Conservation (phyloP, 2,113 vertebrate genomes). For the Cheirogaleus medius region DNA sequence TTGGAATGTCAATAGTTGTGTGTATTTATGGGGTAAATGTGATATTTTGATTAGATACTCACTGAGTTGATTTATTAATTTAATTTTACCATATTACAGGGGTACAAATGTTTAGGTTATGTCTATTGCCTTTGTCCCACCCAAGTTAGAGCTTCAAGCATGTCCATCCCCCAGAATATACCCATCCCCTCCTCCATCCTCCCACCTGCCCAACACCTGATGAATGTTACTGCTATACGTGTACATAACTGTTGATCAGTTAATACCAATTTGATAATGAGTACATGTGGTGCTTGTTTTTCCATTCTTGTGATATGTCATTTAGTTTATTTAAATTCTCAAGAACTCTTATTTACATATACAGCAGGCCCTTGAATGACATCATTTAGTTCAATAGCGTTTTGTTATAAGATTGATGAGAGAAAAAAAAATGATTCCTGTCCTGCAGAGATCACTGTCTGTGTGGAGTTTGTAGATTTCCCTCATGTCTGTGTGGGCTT, state of each 20-base stretch:
- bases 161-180: too few species aligned
- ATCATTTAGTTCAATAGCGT: neutral
- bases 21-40: neutral
- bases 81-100: too few species aligned
- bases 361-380: neutral
- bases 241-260: too few species aligned
- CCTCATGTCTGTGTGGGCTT: neutral
- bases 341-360: neutral
- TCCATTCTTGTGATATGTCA: too few species aligned
- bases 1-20: neutral
- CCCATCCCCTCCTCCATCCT: too few species aligned
- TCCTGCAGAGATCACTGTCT: neutral
- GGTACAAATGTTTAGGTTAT: too few species aligned
- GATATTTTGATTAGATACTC: neutral
- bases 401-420: neutral
- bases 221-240: too few species aligned
- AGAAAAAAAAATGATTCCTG: neutral
- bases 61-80: neutral
- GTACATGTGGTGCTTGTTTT: too few species aligned
- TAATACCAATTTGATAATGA: too few species aligned
- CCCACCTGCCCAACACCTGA: too few species aligned
- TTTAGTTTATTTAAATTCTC: neutral
- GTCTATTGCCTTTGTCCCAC: too few species aligned
- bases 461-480: neutral
- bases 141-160: too few species aligned